These are phyloP conservation scores for Dicyrtomina minuta DNA, from an alignment of 2,888 invertebrate genomes.

Conservation along the genomic window DNA sequence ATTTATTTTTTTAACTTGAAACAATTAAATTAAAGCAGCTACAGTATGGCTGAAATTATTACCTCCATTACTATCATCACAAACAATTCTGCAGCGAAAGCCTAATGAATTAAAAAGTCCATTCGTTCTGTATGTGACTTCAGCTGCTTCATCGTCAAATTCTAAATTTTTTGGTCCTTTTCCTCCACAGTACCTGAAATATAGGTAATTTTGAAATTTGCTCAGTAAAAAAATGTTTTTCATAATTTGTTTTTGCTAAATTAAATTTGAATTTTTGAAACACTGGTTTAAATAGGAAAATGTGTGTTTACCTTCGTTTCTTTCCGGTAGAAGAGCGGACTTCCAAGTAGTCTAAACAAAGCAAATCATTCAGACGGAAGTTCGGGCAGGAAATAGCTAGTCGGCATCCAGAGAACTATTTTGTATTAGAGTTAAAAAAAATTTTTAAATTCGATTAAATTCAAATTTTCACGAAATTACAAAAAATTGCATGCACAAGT, in stretches of 20 bases:
- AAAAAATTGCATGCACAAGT: too few species aligned
- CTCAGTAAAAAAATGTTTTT: too few species aligned
- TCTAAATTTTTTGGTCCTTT: background rate
- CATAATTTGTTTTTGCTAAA: too few species aligned
- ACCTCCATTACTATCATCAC: constrained; percentile 13
- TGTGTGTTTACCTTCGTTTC: constrained; percentile 10
- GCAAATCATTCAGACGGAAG: constrained; percentile 11
- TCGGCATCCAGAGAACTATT: constrained; percentile 10
- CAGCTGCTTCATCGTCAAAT: background rate
- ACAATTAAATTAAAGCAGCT: too few species aligned
- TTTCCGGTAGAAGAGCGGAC: background rate
- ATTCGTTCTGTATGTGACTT: constrained; percentile 42
- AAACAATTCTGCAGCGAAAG: constrained; percentile 41
- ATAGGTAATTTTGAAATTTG: too few species aligned
- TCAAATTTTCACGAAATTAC: too few species aligned
- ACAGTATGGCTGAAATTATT: too few species aligned
- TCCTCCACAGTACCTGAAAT: constrained; percentile 12
- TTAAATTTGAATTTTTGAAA: background rate
- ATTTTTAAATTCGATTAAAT: too few species aligned
- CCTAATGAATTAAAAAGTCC: constrained; percentile 41
- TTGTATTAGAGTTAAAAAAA: too few species aligned
- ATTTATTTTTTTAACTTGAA: too few species aligned
- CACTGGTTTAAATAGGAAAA: too few species aligned
- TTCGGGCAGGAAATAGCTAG: constrained; percentile 23
- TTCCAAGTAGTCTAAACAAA: constrained; percentile 24